phyloP scores from a whole-genome alignment of 37 sponge, comb jelly and placozoan species.

The Ephydatia muelleri region DNA sequence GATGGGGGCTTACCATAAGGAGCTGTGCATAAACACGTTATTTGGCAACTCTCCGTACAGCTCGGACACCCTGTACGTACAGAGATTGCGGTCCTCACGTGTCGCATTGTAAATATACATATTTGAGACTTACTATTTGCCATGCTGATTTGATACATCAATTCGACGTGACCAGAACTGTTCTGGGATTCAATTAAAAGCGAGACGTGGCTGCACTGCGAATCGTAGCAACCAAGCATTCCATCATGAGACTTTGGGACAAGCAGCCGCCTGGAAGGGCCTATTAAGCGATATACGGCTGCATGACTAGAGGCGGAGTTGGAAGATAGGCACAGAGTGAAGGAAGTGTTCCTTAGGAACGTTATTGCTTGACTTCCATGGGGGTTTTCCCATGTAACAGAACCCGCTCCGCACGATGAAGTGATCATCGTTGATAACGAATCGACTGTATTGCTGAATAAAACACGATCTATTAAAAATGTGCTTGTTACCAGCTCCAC shows the following conservation, averaged over 20 bases:
- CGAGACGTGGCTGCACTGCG: conserved; percentile 32
- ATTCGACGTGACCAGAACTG: not conserved
- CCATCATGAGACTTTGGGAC: not conserved
- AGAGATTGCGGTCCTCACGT: not conserved
- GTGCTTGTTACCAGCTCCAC: not conserved
- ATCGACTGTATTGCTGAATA: not conserved
- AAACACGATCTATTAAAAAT: not conserved
- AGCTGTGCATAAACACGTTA: conserved; percentile 19
- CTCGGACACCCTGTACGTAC: conserved; percentile 21
- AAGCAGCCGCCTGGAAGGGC: conserved; percentile 3
- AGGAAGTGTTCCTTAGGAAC: not conserved
- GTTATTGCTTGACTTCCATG: not conserved
- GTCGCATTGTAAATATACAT: not conserved
- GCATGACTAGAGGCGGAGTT: conserved; percentile 4
- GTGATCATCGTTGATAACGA: not conserved
- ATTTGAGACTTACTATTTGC: not conserved
- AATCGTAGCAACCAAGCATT: conserved; percentile 19
- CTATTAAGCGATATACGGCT: conserved; percentile 14
- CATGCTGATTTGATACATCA: not conserved
- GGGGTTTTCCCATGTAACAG: conserved; percentile 9
- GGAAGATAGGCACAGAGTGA: conserved; percentile 1
- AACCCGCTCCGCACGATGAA: not conserved
- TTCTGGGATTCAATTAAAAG: conserved; percentile 4
- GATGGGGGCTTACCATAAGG: conserved; percentile 16
- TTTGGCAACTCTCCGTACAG: conserved; percentile 32